Base-by-base conservation (phyloP, 2,888 invertebrate species). In the Dyspetes luteomarginatus region DNA sequence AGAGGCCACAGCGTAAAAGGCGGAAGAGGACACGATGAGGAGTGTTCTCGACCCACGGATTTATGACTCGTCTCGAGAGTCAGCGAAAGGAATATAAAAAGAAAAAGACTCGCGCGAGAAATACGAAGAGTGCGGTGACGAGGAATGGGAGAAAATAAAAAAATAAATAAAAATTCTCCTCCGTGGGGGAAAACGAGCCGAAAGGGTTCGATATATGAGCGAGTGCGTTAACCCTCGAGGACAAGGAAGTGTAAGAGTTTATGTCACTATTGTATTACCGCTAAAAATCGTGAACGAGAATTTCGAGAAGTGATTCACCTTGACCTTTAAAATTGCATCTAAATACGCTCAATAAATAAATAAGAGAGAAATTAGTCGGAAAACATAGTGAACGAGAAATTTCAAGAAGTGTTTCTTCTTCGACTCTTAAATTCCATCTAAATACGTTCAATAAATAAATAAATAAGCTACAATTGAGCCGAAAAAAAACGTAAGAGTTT, bases 41-140 rank as follows among this genome's bases (percentile, higher is more conserved):
- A 41, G 26, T 52, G 50, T 41, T 45, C 69, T 28, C 76, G 60
- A 62, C 72, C 72, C 72, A 62, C 60, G 72, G 72, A 72, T 72
- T 72, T 62, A 62, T 62, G 62, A 72, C 52, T 62, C 72, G 72
- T 72, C 72, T 62, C 36, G 50, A 36, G 62, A 62, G 52, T 72
- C 72, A 41, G 60, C 72, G 60, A 26, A 36, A 36, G 9, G 4
- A 60, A 41, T 4, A 50, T 60, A 50, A 26, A 36, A 36, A 19
- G 4, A 60, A 41, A 3, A 36, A 36, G 12, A 36, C 9, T 36
- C 36, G 36, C 36, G 36, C 36, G 36, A 12, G 36, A 36, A 36
- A 36, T 12, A 36, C 36, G 9, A 12, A 36, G 36, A 36, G 36
- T n/a, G n/a, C n/a, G n/a, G n/a, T n/a, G n/a, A 52, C n/a, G 36